Evolutionary conservation across 2,113 vertebrate species (phyloP).

Genomic region (Mustelus asterias): DNA sequence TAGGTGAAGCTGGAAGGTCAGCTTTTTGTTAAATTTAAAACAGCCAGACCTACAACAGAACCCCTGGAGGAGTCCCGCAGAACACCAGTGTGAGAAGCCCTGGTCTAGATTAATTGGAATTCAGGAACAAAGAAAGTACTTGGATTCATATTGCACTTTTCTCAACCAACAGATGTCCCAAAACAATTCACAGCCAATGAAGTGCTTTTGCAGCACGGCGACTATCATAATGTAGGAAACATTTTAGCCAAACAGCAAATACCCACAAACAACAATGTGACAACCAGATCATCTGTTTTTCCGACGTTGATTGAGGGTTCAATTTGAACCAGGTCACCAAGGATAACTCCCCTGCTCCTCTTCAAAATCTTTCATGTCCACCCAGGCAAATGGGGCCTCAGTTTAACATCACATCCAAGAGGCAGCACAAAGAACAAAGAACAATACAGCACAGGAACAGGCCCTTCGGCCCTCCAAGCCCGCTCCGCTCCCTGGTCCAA

Average conservation of each 20-base stretch:
- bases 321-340: neutral
- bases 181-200: neutral
- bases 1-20: too few relatives aligned
- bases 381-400: neutral
- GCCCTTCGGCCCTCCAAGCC: too few relatives aligned
- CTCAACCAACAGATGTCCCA: neutral
- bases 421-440: too few relatives aligned
- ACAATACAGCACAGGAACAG: too few relatives aligned
- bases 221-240: neutral
- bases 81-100: too few relatives aligned
- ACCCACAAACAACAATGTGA: neutral
- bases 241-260: neutral
- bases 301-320: neutral
- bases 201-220: too few relatives aligned
- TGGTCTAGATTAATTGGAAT: too few relatives aligned
- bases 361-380: neutral
- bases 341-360: neutral
- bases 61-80: too few relatives aligned
- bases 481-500: too few relatives aligned
- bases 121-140: neutral
- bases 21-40: too few relatives aligned
- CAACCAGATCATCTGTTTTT: neutral
- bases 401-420: neutral
- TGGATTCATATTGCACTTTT: neutral
- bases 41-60: too few relatives aligned